Base-by-base conservation (phyloP, 2,888 invertebrate genomes). In the Rugalucina vietnamica region DNA sequence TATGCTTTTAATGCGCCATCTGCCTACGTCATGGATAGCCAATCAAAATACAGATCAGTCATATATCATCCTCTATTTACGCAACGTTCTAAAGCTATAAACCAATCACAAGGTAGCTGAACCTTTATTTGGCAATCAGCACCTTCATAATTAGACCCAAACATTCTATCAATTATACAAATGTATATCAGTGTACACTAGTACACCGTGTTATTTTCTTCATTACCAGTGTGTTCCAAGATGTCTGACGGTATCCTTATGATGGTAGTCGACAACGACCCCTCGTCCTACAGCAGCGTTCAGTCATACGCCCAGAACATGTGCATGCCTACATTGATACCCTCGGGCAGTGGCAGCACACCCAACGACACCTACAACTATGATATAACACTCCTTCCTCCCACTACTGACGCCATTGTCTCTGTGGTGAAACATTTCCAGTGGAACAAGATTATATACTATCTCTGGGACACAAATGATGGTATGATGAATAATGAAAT, bases 331-430 rank as follows among this genome's bases (percentile, higher is more conserved):
- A 93, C 91, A 80, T 85, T 94, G 18, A 90, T 93, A 0, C 91
- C 91, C 69, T 88, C 90, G 76, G 88, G 88, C 1, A 90, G 91
- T 27, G 86, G 91, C 50, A 92, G 91, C 87, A 88, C 86, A 34
- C 83, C 80, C 0, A 72, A 82, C 34, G 89, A 90, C 77, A 88
- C 87, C 27, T 91, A 90, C 77, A 83, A 85, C n/a, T 94, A 89
- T 83, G 92, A 93, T 77, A 85, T 94, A 73, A 92, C 92, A 95
- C 97, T 99, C 97, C 96, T 98, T 87, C 99, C 99, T 54, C 98
- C 99, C 95, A 98, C 98, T 95, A 98, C 98, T 95, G 97, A 97
- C 93, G 98, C 99, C 82, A 97, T 99, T 94, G 97, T 99, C 90
- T 99, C 99, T 95, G 97, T 98, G 82, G 98, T 99, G 93, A 96